A percentile compares a stretch with the other conserved stretches of the same genome.
Conservation (phyloP, 2,888 invertebrate genomes). For the Dichetophora obliterata region DNA sequence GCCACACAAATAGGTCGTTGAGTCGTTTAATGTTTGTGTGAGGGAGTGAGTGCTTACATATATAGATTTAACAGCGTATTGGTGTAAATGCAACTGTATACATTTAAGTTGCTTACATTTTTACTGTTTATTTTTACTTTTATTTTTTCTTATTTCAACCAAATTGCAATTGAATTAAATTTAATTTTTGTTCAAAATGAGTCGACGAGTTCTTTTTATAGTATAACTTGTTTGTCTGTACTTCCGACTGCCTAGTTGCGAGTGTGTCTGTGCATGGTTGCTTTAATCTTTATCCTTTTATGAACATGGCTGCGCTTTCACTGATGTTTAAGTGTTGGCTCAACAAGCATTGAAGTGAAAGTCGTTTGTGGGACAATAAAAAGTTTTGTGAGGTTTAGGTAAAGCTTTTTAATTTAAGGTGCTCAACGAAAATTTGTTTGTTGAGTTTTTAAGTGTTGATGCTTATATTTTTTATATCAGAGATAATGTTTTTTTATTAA, state of each 20-base stretch:
- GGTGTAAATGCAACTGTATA: too few relatives aligned
- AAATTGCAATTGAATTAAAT: conserved; percentile 21
- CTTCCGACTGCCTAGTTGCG: not conserved
- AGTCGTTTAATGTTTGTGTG: not conserved
- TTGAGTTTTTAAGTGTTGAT: too few relatives aligned
- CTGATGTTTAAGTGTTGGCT: not conserved
- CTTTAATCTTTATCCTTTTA: not conserved
- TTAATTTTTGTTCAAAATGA: conserved; percentile 11
- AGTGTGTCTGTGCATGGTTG: not conserved
- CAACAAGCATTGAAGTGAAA: not conserved
- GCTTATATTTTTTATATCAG: too few relatives aligned
- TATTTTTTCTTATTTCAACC: not conserved
- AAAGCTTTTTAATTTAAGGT: conserved; percentile 11
- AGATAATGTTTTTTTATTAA: too few relatives aligned
- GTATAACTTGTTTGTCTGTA: not conserved
- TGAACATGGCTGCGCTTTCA: not conserved
- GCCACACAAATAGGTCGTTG: not conserved
- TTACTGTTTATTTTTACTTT: not conserved
- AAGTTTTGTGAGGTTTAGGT: conserved; percentile 6
- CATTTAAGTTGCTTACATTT: too few relatives aligned
- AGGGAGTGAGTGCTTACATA: too few relatives aligned
- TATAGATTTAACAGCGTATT: too few relatives aligned
- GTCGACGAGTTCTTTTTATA: not conserved
- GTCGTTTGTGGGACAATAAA: conserved; percentile 11
- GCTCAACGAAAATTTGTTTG: too few relatives aligned